Evolutionary conservation across 2,797 vertebrate species (phyloP).

Genomic region (Chrosomus eos): DNA sequence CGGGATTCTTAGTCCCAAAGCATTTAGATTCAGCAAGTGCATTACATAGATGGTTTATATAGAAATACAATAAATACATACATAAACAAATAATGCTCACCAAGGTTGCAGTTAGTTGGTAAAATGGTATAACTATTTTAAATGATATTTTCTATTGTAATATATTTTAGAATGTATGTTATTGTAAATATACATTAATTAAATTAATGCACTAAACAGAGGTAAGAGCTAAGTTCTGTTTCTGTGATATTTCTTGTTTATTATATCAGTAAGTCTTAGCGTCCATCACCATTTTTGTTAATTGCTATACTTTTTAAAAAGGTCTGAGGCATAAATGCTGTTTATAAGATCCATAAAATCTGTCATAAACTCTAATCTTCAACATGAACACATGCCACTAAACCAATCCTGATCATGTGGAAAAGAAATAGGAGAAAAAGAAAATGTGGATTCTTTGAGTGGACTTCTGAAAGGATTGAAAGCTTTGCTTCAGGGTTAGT

Average conservation of each 20-base stretch:
- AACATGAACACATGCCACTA: background rate
- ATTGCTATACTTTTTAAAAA: background rate
- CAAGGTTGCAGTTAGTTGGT: background rate
- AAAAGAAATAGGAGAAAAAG: conserved; percentile 1
- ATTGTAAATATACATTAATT: background rate
- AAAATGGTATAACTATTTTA: background rate
- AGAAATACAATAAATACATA: background rate
- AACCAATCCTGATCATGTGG: conserved; percentile 7
- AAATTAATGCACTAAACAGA: background rate
- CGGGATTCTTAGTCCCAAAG: background rate
- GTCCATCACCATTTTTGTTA: background rate
- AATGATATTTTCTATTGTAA: background rate
- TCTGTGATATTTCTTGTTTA: background rate
- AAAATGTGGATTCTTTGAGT: background rate
- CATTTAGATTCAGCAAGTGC: background rate
- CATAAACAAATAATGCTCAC: background rate
- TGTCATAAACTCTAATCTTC: background rate
- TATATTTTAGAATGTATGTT: background rate
- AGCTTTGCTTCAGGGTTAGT: conserved; percentile 30
- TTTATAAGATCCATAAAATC: background rate
- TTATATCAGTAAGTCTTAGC: background rate
- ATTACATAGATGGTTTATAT: background rate
- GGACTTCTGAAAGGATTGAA: conserved; percentile 28
- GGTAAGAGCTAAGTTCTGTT: background rate
- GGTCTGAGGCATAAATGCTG: background rate